Base-by-base conservation (phyloP, 2,797 vertebrate species). In the Mionectes olivaceus region DNA sequence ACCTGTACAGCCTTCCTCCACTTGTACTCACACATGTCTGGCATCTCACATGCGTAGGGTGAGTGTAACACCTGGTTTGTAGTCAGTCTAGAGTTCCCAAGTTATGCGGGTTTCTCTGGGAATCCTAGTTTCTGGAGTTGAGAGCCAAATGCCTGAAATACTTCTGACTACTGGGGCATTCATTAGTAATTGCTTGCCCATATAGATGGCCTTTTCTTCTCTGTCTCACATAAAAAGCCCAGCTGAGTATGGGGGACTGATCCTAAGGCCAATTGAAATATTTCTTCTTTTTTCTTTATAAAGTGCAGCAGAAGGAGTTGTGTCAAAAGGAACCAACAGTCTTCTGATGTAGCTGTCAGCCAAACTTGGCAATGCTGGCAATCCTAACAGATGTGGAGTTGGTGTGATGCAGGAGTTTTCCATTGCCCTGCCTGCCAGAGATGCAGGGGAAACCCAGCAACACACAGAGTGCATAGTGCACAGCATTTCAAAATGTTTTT, bases 91-190 rank as follows among this genome's bases (percentile, higher is more conserved):
- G 79, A 69, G 33, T 23, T 3, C 1, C 35, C 90, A 61, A 83
- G 19, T 60, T 71, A 89, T 81, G 71, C 61, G 75, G n/a, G 32
- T n/a, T 83, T 89, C 76, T 87, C 43, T 41, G 41, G 57, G 55
- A 83, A 94, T 68, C 35, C 53, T 78, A 47, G 50, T 83, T 93
- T 94, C 73, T 86, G n/a, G 53, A 89, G 11, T 68, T 83, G 53
- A 61, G 8, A 87, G 46, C 43, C 55, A 76, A 46, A 76, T 59
- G 44, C 39, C 65, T 84, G 74, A 86, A 91, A 90, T 83, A 73
- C 19, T 65, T 91, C 27, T 88, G 69, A 76, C 65, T 83, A 33
- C 57, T 52, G 57, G 43, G n/a, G 43, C 1, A 0, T 60, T 70
- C 35, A 23, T 85, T 68, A 91, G 14, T 22, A 73, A 77, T 43